Percentiles rank a stretch among this genome's conserved stretches.
Conservation (phyloP, 64 coral and sea anemone species). For the Exaiptasia diaphana region DNA sequence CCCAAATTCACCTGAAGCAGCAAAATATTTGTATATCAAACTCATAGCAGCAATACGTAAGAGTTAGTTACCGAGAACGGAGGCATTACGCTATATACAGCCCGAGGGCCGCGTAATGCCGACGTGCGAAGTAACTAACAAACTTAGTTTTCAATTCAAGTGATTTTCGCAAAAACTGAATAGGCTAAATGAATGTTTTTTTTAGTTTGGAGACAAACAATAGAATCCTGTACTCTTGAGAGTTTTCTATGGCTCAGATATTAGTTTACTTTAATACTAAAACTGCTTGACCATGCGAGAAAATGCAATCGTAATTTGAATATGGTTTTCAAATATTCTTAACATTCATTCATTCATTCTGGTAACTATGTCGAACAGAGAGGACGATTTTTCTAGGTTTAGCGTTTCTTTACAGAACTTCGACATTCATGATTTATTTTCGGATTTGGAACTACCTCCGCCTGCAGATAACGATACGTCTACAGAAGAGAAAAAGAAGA, state of each 20-base stretch:
- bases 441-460: not conserved
- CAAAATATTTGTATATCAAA: slow-evolving; percentile 16
- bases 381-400: not conserved
- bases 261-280: not conserved
- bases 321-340: no score
- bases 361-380: not conserved
- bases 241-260: not conserved
- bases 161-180: not conserved
- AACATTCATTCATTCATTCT: not conserved
- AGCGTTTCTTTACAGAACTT: not conserved
- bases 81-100: no score
- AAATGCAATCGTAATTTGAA: no score
- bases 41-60: slow-evolving; percentile 14
- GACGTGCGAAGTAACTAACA: not conserved
- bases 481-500: not conserved
- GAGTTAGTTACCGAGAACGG: not conserved
- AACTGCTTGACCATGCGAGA: no score
- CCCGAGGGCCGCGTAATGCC: not conserved
- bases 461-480: not conserved
- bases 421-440: not conserved
- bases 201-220: not conserved
- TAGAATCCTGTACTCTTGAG: not conserved
- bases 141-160: not conserved
- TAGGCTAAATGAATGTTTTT: not conserved
- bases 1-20: slow-evolving; percentile 14